Base-by-base conservation (phyloP, 2,888 invertebrate genomes). In the Laothoe populi region DNA sequence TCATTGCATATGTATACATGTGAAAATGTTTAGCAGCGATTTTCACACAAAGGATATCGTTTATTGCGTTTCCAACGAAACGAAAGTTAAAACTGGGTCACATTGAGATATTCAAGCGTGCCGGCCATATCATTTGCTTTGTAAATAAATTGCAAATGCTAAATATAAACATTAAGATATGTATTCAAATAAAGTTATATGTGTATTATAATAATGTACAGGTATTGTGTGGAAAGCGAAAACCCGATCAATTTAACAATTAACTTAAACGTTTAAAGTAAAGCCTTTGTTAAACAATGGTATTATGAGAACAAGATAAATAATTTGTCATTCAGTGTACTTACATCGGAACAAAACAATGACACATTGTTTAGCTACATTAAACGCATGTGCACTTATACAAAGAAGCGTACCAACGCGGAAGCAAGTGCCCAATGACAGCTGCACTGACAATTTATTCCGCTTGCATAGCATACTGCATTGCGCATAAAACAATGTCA, bases 381-480 rank as follows among this genome's bases (percentile, higher is more conserved):
- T 45, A 45, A 46, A 46, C 38, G n/a, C 26, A 44, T 8, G 24
- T 58, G 21, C 49, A 49, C 21, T 35, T 24, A 31, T 45, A 61
- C 61, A 49, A 57, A 53, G 44, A 53, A 35, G 45, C 35, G 13
- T 48, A 58, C 38, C 35, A 58, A 72, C 70, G 69, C 70, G 70
- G 69, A 69, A 73, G 61, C 64, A 35, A 49, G 49, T 59, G 60
- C 64, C 59, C 57, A 69, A 70, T 75, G 78, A 78, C 84, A 87
- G 83, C 83, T 87, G 87, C 87, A 83, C 79, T 79, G 71, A 72
- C 77, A 75, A 78, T 79, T 63, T 63, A 63, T 63, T 74, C 73
- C 70, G 75, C 71, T 78, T 73, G 75, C 80, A 77, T 79, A 74
- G 77, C 78, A 64, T 57, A 68, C 66, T 64, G 68, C 69, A 71